Conservation (phyloP, 2,797 vertebrate species). For the Sylvia borin region DNA sequence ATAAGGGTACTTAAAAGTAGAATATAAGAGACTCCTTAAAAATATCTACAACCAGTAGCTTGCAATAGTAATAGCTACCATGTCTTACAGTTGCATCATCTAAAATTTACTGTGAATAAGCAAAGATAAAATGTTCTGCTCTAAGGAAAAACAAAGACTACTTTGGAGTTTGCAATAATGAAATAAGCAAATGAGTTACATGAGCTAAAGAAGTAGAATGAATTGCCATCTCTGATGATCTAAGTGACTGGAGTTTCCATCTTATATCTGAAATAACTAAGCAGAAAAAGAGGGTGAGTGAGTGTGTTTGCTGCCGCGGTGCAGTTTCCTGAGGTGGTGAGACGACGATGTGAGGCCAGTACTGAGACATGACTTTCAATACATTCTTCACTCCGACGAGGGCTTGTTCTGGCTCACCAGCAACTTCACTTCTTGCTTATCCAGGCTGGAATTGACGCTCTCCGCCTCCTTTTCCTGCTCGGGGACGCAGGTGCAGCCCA, state of each 20-base stretch:
- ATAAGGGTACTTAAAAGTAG: not conserved
- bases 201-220: not conserved
- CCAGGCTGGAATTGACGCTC: constrained; percentile 74
- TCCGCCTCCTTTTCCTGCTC: constrained; percentile 66
- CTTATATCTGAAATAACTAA: not conserved
- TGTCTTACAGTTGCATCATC: not conserved
- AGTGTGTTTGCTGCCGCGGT: not conserved
- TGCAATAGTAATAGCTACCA: not conserved
- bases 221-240: not conserved
- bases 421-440: constrained; percentile 73
- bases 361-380: not conserved
- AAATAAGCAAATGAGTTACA: not conserved
- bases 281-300: not conserved
- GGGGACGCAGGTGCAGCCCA: constrained; percentile 94
- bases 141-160: not conserved
- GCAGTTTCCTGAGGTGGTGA: not conserved
- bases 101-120: constrained; percentile 31
- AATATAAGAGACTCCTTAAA: not conserved
- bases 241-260: not conserved
- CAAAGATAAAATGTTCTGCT: constrained; percentile 17
- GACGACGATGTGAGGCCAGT: not conserved
- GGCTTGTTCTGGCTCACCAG: constrained; percentile 68
- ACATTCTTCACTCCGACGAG: constrained; percentile 40
- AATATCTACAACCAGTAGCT: constrained; percentile 23
- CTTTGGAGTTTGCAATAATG: not conserved